phyloP scores from a whole-genome alignment of 1,140 invertebrate species.

The Conus betulinus region DNA sequence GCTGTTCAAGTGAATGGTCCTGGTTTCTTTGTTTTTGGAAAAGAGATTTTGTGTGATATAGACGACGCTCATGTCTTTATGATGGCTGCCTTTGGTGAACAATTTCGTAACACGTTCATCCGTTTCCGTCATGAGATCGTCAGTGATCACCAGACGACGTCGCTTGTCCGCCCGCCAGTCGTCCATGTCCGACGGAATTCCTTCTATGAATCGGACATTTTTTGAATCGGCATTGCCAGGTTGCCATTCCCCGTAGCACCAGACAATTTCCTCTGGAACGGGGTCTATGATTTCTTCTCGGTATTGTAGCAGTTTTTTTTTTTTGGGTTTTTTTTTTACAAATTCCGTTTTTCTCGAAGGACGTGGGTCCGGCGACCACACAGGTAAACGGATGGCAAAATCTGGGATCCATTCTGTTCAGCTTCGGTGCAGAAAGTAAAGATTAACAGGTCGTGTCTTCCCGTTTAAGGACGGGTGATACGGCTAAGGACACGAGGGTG shows the following conservation, averaged over 20 bases:
- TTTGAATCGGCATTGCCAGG: background rate
- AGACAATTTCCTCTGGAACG: constrained; percentile 23
- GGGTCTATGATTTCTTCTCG: background rate
- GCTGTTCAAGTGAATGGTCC: constrained; percentile 45
- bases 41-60: constrained; percentile 43
- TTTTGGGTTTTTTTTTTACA: too few species aligned
- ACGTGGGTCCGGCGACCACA: too few species aligned
- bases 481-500: too few species aligned
- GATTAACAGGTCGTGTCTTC: too few species aligned
- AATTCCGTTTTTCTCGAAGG: background rate
- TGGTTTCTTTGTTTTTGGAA: constrained; percentile 41
- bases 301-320: too few species aligned
- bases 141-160: constrained; percentile 30
- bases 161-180: background rate
- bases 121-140: constrained; percentile 43
- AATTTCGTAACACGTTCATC: constrained; percentile 25
- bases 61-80: constrained; percentile 35
- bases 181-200: background rate
- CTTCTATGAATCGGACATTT: background rate
- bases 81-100: constrained; percentile 43
- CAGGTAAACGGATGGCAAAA: too few species aligned
- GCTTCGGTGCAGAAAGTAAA: too few species aligned
- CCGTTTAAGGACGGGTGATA: too few species aligned
- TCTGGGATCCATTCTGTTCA: too few species aligned
- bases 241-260: constrained; percentile 46